phyloP scores from a whole-genome alignment of 2,113 vertebrate genomes.

The Rhabdomys dilectus region DNA sequence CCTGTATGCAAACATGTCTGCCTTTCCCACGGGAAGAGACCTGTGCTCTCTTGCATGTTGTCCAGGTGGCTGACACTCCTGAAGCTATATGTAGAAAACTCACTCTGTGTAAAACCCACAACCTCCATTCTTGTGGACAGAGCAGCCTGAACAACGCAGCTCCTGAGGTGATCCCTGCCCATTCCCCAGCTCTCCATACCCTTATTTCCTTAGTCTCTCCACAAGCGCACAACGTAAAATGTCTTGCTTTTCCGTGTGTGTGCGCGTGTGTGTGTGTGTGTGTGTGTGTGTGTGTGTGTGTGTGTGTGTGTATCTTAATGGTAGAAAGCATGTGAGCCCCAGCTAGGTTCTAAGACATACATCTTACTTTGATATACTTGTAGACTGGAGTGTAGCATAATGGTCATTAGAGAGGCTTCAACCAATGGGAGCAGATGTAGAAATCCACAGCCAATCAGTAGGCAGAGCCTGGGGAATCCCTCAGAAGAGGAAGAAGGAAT shows the following conservation, averaged over 20 bases:
- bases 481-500: not conserved
- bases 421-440: not conserved
- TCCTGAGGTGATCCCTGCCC: not conserved
- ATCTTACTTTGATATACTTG: not conserved
- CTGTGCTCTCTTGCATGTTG: not conserved
- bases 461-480: not conserved
- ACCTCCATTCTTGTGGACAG: not conserved
- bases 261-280: too few relatives aligned
- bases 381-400: too few relatives aligned
- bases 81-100: not conserved
- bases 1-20: not conserved
- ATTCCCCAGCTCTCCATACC: not conserved
- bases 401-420: too few relatives aligned
- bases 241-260: constrained; percentile 16
- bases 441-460: not conserved
- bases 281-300: accelerated
- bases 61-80: not conserved
- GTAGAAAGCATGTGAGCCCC: not conserved
- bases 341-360: not conserved
- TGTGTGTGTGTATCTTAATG: too few relatives aligned
- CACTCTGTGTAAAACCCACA: not conserved
- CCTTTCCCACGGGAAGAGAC: not conserved
- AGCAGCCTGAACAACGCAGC: not conserved
- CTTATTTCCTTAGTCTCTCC: constrained; percentile 19
- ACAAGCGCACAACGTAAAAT: not conserved